Base-by-base conservation (phyloP, 2,888 invertebrate species). In the Mesorhabditis sp. region DNA sequence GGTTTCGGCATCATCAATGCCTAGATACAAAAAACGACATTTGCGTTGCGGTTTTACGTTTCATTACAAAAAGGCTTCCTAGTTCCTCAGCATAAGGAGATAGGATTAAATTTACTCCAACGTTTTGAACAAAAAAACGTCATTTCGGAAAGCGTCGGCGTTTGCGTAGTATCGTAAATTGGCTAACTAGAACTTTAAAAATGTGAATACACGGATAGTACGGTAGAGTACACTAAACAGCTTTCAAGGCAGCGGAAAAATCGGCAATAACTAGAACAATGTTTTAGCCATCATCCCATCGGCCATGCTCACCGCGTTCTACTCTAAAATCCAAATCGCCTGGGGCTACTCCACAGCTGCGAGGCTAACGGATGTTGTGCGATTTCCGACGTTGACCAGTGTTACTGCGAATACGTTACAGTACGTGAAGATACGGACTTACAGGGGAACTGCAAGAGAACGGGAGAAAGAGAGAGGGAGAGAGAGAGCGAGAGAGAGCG, bases 341-440 rank as follows among this genome's bases (percentile, higher is more conserved):
- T 50, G 58, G 58, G 58, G 58, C n/a, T 50, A 50, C n/a, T 50
- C 58, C 10, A 50, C 58, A 50, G 58, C 58, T n/a, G 58, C 58
- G 10, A n/a, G 10, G 2, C 58, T 50, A 2, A 50, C 58, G 0
- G 58, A 50, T 50, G n/a, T 13, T 0, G n/a, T n/a, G n/a, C 58
- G 58, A 50, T 50, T 50, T n/a, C 58, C 58, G 58, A 50, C 58
- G n/a, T 2, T 50, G 10, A 50, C 58, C 58, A 13, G 10, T 10
- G n/a, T 50, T n/a, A 50, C 58, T 13, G 10, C 58, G 58, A 50
- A 50, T 50, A 50, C 58, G 58, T n/a, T 50, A 50, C 58, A 50
- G 58, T 50, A 50, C 7, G 58, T n/a, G 1, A 50, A 50, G n/a
- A 13, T 28, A 28, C 28, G 28, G 28, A 28, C 28, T 28, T 28